Percentiles rank a stretch among this genome's conserved stretches.
phyloP scores from a whole-genome alignment of 2,888 invertebrate species.

The Neoscelio sp. region DNA sequence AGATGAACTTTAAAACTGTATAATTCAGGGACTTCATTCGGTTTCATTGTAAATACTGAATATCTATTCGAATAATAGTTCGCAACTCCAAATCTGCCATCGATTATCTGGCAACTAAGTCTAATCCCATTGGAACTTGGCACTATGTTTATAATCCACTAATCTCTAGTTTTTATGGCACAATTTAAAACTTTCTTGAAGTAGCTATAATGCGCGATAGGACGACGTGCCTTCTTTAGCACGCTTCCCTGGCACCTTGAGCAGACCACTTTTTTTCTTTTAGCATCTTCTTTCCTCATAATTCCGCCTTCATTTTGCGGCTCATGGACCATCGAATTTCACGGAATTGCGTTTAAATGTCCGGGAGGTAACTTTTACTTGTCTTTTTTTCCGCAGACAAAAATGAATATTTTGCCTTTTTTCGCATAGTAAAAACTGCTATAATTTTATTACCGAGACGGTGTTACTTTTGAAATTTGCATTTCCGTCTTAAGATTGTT shows the following conservation, averaged over 20 bases:
- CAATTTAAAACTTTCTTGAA: conserved; percentile 81
- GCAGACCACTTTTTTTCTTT: conserved; percentile 63
- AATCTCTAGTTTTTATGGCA: conserved; percentile 79
- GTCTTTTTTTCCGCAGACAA: neutral
- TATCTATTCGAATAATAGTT: conserved; percentile 53
- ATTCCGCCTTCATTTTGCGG: conserved; percentile 81
- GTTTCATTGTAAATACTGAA: conserved; percentile 50
- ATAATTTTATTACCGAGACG: conserved; percentile 9
- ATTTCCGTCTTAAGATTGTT: no score
- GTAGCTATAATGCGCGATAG: conserved; percentile 72
- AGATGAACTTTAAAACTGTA: conserved; percentile 20
- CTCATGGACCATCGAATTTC: conserved; percentile 81
- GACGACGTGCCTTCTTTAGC: conserved; percentile 66
- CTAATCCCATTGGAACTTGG: conserved; percentile 80
- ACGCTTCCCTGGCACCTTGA: conserved; percentile 54
- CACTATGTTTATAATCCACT: conserved; percentile 82
- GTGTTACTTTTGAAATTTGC: no score
- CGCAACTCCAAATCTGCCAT: conserved; percentile 53
- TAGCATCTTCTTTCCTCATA: conserved; percentile 68
- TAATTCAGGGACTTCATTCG: conserved; percentile 7
- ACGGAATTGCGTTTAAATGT: conserved; percentile 68
- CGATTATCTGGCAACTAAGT: conserved; percentile 61
- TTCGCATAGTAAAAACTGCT: conserved; percentile 2
- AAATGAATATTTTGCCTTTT: conserved; percentile 30
- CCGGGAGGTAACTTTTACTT: conserved; percentile 14